These are phyloP conservation scores for Ligdia adustata DNA, from an alignment of 2,888 invertebrate genomes.

Conservation along the genomic window DNA sequence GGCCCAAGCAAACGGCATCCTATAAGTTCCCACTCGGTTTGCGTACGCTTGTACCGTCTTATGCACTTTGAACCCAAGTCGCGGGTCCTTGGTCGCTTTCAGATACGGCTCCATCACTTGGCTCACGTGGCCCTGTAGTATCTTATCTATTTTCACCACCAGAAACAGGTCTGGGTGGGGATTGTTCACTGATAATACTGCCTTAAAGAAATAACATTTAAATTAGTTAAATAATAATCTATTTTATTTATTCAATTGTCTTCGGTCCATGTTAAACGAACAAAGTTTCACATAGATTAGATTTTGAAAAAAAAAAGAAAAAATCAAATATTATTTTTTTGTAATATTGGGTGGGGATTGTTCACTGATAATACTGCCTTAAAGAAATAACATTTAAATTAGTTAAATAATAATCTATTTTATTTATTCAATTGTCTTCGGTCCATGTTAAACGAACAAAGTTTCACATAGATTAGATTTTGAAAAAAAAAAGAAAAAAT, in stretches of 20 bases:
- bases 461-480: too few relatives aligned
- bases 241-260: too few relatives aligned
- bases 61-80: constrained; percentile 91
- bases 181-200: constrained; percentile 93
- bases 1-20: constrained; percentile 99
- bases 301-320: too few relatives aligned
- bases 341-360: constrained; percentile 93
- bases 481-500: too few relatives aligned
- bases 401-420: too few relatives aligned
- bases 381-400: too few relatives aligned
- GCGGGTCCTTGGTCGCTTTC: constrained; percentile 91
- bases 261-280: too few relatives aligned
- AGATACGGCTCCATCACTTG: constrained; percentile 95
- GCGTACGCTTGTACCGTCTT: constrained; percentile 91
- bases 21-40: constrained; percentile 93
- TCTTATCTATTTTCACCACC: constrained; percentile 96
- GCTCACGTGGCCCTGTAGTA: constrained; percentile 94
- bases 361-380: constrained; percentile 95
- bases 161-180: constrained; percentile 96
- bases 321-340: too few relatives aligned
- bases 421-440: too few relatives aligned
- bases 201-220: constrained; percentile 87
- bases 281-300: too few relatives aligned
- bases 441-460: too few relatives aligned
- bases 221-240: too few relatives aligned